Conservation (phyloP, 2,797 vertebrate species). For the Phyllotis vaccarum region DNA sequence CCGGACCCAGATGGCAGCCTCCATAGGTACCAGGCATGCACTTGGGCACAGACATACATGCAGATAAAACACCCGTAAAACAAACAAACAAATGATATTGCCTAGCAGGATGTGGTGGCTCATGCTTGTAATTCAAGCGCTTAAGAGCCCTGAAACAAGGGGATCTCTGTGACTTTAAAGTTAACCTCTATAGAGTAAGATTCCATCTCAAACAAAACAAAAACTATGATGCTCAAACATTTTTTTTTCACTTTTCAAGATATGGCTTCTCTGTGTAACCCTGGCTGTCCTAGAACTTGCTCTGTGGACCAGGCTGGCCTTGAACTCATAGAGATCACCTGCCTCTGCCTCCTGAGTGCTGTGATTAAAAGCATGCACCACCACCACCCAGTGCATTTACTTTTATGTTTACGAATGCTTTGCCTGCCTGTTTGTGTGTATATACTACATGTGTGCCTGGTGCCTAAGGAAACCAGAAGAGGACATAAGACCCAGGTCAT, state of each 20-base stretch:
- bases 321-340: neutral
- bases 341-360: neutral
- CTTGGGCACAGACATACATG: neutral
- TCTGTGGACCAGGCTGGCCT: neutral
- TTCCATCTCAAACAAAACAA: neutral
- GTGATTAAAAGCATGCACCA: neutral
- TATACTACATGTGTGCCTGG: neutral
- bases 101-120: neutral
- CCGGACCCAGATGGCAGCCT: neutral
- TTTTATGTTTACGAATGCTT: neutral
- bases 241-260: neutral
- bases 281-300: neutral
- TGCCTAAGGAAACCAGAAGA: neutral
- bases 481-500: neutral
- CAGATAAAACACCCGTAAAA: neutral
- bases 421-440: neutral
- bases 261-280: neutral
- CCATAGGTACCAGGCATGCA: neutral
- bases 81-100: neutral
- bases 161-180: neutral
- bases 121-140: neutral
- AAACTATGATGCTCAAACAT: neutral
- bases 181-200: neutral
- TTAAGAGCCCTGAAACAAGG: neutral
- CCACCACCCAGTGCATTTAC: neutral